Evolutionary conservation across 2,888 invertebrate genomes (phyloP), one percentile per base, ranked within the genome.

Genomic region (Strigamia maritima): DNA sequence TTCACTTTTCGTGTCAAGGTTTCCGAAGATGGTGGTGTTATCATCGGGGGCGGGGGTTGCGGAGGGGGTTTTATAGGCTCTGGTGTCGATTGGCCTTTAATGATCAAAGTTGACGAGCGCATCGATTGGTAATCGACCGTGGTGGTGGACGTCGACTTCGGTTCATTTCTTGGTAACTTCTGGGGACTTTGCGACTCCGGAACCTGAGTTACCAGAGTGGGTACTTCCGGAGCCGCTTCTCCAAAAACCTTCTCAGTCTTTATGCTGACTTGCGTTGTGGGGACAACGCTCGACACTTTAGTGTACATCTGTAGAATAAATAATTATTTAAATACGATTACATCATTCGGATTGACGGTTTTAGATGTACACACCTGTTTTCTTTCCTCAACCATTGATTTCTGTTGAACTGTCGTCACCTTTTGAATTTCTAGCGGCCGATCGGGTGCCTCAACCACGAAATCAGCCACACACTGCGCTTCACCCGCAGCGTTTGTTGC

Each of bases 391-490:
- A 76, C 38, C 14, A 80, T 60, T 14, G 78, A 80, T 65, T 80
- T 79, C 12, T 79, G 81, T 70, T 79, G 74, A 65, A 75, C 77
- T 28, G 76, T 80, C n/a, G 79, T 80, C 4, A 77, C 78, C 31
- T 79, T 79, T 19, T 76, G 76, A 0, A 90, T 91, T 6, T 90
- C 90, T 12, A 76, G 31, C 28, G 79, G 76, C 3, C 65, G 76
- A 19, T 81, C 76, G 77, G 91, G 90, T 83, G 92, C 92, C 81
- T 91, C 88, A 44, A 93, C 91, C 80, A 91, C 90, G 82, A 93
- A 91, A 84, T 93, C 93, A 10, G 93, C 93, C 81, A 92, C 91
- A 85, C 92, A 92, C 85, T 91, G 90, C n/a, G 85, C 83, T 78
- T 84, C 84, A 24, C 86, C 86, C 70, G 85, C 86, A 14, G 83